These are phyloP conservation scores for Agrilus planipennis DNA, from an alignment of 1,140 invertebrate genomes.

Conservation along the genomic window DNA sequence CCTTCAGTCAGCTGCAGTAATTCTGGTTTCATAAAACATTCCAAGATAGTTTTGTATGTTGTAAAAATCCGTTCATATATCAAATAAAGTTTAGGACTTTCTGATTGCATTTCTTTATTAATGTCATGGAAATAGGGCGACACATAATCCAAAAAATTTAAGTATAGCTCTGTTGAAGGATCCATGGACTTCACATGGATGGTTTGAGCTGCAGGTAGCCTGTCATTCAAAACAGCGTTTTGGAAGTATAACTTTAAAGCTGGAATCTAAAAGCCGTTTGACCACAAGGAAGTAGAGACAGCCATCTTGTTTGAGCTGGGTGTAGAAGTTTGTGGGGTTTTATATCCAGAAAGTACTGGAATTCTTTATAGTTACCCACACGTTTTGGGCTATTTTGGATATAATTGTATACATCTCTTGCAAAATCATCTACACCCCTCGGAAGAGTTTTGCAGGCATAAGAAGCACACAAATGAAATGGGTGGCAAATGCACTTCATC, in stretches of 20 bases:
- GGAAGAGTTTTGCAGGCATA: background rate
- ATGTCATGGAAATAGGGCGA: conserved; percentile 22
- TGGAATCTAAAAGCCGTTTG: conserved; percentile 12
- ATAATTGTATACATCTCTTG: conserved; percentile 20
- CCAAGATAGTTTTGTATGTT: background rate
- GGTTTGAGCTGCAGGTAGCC: conserved; percentile 17
- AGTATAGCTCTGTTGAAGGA: conserved; percentile 23
- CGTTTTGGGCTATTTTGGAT: conserved; percentile 15
- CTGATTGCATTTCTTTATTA: conserved; percentile 30
- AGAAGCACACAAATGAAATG: background rate
- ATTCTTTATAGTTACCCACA: conserved; percentile 14
- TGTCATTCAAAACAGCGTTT: conserved; percentile 14
- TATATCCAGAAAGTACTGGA: conserved; percentile 19
- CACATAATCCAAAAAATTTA: conserved; percentile 24
- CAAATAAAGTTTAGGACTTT: conserved; percentile 18
- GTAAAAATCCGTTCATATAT: conserved; percentile 1
- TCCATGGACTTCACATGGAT: conserved; percentile 17
- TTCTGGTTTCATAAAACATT: conserved; percentile 8
- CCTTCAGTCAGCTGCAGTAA: background rate
- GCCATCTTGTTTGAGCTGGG: conserved; percentile 18
- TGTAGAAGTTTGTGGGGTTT: conserved; percentile 22
- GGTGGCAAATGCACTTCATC: conserved; percentile 7
- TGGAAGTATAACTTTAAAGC: conserved; percentile 14
- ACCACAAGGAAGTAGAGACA: conserved; percentile 15
- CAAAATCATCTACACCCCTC: conserved; percentile 16